Percentiles rank a stretch among this genome's conserved stretches.
phyloP scores from a whole-genome alignment of 1,140 invertebrate species.

The Mylabris phalerata region DNA sequence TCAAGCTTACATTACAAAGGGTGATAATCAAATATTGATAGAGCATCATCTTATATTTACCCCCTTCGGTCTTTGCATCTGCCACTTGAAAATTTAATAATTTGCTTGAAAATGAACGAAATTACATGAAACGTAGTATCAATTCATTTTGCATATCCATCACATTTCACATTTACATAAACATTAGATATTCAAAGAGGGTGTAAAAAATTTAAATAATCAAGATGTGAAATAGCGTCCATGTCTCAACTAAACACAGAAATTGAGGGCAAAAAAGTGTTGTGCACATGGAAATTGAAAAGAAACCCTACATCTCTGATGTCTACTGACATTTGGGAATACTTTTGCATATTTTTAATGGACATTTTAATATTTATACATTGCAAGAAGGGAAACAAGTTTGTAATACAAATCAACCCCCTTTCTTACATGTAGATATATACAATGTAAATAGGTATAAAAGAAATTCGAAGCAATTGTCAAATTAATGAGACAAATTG shows the following conservation, averaged over 20 bases:
- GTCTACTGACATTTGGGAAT: conserved; percentile 16
- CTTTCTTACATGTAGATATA: too few relatives aligned
- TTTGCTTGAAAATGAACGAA: conserved; percentile 7
- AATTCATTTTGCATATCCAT: conserved; percentile 16
- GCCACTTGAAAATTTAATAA: conserved; percentile 11
- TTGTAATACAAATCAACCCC: too few relatives aligned
- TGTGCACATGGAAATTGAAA: background rate
- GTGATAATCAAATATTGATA: conserved; percentile 5
- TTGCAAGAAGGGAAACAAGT: too few relatives aligned
- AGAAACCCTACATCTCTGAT: conserved; percentile 10
- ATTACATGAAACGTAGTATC: conserved; percentile 3
- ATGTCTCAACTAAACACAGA: background rate
- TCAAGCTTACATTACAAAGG: too few relatives aligned
- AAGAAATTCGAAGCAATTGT: conserved; percentile 13
- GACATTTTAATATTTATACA: conserved; percentile 17
- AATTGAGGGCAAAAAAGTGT: background rate
- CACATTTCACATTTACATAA: conserved; percentile 16
- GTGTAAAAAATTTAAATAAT: conserved; percentile 19
- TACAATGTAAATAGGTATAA: too few relatives aligned
- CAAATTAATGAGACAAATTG: conserved; percentile 12
- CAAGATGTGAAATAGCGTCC: conserved; percentile 10
- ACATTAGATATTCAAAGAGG: conserved; percentile 17
- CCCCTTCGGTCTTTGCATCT: background rate
- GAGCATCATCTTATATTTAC: background rate
- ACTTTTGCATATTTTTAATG: conserved; percentile 20